These are phyloP conservation scores for Ptychadena robeensis DNA, from an alignment of 2,797 vertebrate genomes.

Conservation along the genomic window DNA sequence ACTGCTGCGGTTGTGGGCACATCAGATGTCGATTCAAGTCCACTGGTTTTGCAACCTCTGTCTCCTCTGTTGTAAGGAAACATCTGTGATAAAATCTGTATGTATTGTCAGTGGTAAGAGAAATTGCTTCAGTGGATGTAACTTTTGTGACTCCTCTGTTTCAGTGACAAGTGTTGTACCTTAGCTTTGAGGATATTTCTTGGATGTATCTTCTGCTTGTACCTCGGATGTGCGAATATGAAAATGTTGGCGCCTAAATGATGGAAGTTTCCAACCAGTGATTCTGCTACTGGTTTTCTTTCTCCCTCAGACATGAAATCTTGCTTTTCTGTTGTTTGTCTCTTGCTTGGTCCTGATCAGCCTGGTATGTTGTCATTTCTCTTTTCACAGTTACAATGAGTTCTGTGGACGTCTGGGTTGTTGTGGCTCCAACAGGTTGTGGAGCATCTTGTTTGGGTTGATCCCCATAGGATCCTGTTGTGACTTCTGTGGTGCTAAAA, in stretches of 20 bases:
- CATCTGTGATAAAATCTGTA: not conserved
- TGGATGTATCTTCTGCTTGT: not conserved
- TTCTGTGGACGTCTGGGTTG: not conserved
- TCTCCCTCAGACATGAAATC: not conserved
- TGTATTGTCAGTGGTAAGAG: not conserved
- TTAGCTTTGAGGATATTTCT: not conserved
- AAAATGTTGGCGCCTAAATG: not conserved
- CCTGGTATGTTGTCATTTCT: not conserved
- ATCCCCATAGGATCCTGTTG: not conserved
- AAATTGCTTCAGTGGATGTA: not conserved
- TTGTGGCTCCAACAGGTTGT: not conserved
- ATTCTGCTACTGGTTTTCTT: not conserved
- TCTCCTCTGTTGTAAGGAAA: not conserved
- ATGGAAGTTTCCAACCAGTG: not conserved
- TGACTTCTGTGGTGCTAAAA: not conserved
- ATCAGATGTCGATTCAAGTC: not conserved
- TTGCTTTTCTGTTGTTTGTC: not conserved
- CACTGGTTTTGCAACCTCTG: not conserved
- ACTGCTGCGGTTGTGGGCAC: not conserved
- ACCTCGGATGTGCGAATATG: constrained; percentile 11
- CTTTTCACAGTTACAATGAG: not conserved
- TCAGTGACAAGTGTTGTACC: not conserved
- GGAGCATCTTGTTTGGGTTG: not conserved
- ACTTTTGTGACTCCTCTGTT: no score
- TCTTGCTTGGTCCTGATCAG: not conserved